Conservation (phyloP, 2,113 vertebrate species). For the Reinhardtius hippoglossoides region DNA sequence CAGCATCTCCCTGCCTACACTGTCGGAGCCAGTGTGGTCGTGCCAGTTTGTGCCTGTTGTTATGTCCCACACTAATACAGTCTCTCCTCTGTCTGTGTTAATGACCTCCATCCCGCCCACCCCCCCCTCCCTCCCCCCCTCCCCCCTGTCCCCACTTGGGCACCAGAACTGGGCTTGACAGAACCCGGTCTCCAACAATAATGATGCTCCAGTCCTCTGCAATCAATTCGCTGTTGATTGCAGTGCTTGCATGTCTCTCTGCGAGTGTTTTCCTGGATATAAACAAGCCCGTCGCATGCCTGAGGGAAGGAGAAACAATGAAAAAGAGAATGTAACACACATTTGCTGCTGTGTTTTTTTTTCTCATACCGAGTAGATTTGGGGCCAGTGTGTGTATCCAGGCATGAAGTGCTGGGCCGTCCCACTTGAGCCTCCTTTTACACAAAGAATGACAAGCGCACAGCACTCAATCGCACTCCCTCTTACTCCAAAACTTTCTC, state of each 20-base stretch:
- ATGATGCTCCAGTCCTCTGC: slow-evolving; percentile 49
- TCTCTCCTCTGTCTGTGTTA: slow-evolving; percentile 73
- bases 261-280: slow-evolving; percentile 1
- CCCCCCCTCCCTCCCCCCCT: slow-evolving; percentile 46
- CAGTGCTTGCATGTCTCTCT: slow-evolving; percentile 34
- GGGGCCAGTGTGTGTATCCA: slow-evolving; percentile 52
- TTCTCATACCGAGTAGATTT: slow-evolving; percentile 45
- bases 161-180: slow-evolving; percentile 50
- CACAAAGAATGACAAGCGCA: slow-evolving; percentile 51
- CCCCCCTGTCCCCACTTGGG: slow-evolving; percentile 32
- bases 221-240: slow-evolving; percentile 52
- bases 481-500: slow-evolving; percentile 31
- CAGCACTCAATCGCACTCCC: slow-evolving; percentile 27
- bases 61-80: slow-evolving; percentile 70
- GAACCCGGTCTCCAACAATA: slow-evolving; percentile 55
- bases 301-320: slow-evolving; percentile 16
- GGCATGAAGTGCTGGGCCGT: slow-evolving; percentile 64
- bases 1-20: slow-evolving; percentile 47
- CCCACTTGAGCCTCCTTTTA: slow-evolving; percentile 36
- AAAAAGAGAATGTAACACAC: slow-evolving; percentile 9
- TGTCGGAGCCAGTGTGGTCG: slow-evolving; percentile 55
- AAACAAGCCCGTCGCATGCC: slow-evolving; percentile 11
- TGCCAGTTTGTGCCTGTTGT: slow-evolving; percentile 78
- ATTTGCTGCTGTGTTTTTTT: slow-evolving; percentile 56
- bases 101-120: slow-evolving; percentile 58